These are phyloP conservation scores for Campoplex nolae DNA, from an alignment of 2,888 invertebrate species.

Conservation along the genomic window DNA sequence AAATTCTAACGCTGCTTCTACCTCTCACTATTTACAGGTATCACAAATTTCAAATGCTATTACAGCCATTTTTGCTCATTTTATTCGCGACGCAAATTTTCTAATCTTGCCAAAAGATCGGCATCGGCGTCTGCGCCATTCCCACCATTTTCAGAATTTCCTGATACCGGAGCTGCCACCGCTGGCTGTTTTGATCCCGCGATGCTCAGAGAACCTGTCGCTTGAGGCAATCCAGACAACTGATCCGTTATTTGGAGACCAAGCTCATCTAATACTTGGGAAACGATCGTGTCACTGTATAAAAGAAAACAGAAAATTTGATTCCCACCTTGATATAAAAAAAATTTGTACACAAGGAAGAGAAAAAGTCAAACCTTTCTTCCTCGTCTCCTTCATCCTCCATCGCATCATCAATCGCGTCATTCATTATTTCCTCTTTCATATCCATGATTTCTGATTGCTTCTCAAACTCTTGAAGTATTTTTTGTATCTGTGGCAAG, in stretches of 20 bases:
- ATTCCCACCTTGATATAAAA: not conserved
- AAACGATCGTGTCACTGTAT: constrained; percentile 95
- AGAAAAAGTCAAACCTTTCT: constrained; percentile 89
- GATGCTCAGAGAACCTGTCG: constrained; percentile 87
- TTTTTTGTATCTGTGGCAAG: constrained; percentile 99
- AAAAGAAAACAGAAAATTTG: constrained; percentile 64
- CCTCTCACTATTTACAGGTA: constrained; percentile 30
- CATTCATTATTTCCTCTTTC: constrained; percentile 99
- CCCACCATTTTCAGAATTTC: constrained; percentile 84
- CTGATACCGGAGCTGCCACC: constrained; percentile 85
- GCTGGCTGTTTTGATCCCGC: constrained; percentile 88
- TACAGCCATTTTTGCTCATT: not conserved
- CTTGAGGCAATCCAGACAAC: constrained; percentile 93
- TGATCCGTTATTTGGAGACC: constrained; percentile 98
- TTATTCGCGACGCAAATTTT: constrained; percentile 39
- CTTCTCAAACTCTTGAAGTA: constrained; percentile 98
- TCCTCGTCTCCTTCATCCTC: constrained; percentile 99
- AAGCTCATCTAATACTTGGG: constrained; percentile 98
- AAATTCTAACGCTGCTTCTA: not conserved
- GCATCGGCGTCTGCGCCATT: constrained; percentile 95
- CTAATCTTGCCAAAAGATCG: constrained; percentile 47
- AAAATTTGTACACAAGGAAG: constrained; percentile 6
- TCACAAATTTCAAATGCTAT: constrained; percentile 18
- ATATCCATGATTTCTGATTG: constrained; percentile 99
- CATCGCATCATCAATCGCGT: constrained; percentile 99